Evolutionary conservation across 2,797 vertebrate genomes (phyloP), one percentile per base, ranked within the genome.

Genomic region (Chromis chromis): DNA sequence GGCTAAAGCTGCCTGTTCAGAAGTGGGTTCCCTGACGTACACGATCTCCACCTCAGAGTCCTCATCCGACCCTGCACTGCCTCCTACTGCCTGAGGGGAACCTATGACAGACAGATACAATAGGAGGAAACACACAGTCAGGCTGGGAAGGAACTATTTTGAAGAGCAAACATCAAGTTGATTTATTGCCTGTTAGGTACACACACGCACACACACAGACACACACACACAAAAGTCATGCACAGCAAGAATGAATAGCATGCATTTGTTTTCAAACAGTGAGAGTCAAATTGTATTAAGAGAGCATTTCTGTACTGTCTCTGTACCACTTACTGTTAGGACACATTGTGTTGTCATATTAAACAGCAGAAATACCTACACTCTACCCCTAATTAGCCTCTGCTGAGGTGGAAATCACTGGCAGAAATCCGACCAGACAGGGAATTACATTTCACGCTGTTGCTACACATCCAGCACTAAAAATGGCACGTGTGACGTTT

Each of bases 1-100:
- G 74, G 98, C 96, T 2, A 99, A 92, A 71, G 92, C 94, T 60
- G 88, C 95, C 79, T 99, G 98, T 60, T 96, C 96, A 76, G 92
- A 84, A 0, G 96, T 98, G 5, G 98, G 97, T 31, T 92, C 95
- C 44, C 93, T 89, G 76, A 96, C 96, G 0, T 95, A 98, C 22
- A 99, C 89, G 52, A 99, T 83, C 65, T 96, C 58, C 54, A 99
- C 90, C 2, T 96, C 95, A 1, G 92, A 90, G 42, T 91, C 90
- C 46, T 87, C 81, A 17, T 73, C 67, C 2, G 24, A 78, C 44
- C n/a, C 65, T 39, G 86, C 92, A 42, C 39, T 42, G 40, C 40
- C 81, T 27, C 48, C 76, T 46, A 65, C 86, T 9, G 60, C 78
- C 74, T 59, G 82, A 67, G 69, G 50, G 4, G 82, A 21, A 1